Percentiles rank a stretch among this genome's conserved stretches.
Evolutionary conservation across 2,113 vertebrate species (phyloP).

Genomic region (Hippocampus guttulatus): DNA sequence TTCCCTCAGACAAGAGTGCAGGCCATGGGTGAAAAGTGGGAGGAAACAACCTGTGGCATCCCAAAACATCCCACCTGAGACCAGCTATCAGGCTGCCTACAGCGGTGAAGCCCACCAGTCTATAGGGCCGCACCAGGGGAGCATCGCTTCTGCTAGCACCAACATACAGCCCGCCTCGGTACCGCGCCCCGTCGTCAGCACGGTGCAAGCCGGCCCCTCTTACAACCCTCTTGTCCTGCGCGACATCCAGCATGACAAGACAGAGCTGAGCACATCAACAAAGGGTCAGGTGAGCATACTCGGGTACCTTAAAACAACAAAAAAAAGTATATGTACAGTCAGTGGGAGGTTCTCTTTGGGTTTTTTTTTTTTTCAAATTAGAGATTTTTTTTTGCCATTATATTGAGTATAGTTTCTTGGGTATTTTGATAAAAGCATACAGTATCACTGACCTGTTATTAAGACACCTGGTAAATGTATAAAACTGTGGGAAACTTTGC

Average conservation of each 20-base stretch:
- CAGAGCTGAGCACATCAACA: conserved; percentile 29
- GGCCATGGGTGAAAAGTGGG: conserved; percentile 80
- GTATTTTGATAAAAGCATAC: too few relatives aligned
- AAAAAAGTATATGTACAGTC: not conserved
- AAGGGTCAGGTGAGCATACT: conserved; percentile 60
- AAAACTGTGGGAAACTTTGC: too few relatives aligned
- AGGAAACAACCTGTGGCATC: conserved; percentile 74
- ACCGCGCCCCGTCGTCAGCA: conserved; percentile 22
- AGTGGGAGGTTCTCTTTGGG: too few relatives aligned
- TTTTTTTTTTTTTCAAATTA: too few relatives aligned
- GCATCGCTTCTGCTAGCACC: conserved; percentile 32
- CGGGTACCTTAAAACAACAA: too few relatives aligned
- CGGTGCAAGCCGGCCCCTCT: conserved; percentile 19
- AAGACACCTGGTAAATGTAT: too few relatives aligned
- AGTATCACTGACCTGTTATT: too few relatives aligned
- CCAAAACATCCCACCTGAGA: conserved; percentile 62
- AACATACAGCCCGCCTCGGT: conserved; percentile 29
- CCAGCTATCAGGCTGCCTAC: conserved; percentile 84
- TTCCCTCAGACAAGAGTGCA: conserved; percentile 81
- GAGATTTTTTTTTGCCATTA: too few relatives aligned
- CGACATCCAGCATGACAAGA: conserved; percentile 39
- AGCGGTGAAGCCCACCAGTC: conserved; percentile 60
- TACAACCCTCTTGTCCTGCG: conserved; percentile 36
- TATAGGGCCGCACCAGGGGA: conserved; percentile 39
- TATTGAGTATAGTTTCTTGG: too few relatives aligned